Percentiles rank a stretch among this genome's conserved stretches.
phyloP scores from a whole-genome alignment of 2,113 vertebrate species.

The Crotalus viridis region DNA sequence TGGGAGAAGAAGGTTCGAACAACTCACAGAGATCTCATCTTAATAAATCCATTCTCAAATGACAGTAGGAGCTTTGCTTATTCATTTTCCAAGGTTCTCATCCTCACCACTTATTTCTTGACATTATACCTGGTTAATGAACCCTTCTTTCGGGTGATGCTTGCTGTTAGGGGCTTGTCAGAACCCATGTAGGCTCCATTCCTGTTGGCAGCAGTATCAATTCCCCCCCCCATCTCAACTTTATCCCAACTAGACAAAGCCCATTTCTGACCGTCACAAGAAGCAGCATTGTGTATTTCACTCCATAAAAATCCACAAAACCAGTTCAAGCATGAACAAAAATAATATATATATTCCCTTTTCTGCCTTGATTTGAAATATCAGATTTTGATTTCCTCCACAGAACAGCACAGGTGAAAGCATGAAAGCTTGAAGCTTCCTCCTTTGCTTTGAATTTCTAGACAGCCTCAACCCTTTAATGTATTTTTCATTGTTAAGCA shows the following conservation, averaged over 20 bases:
- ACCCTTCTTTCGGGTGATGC: not conserved
- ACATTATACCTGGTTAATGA: not conserved
- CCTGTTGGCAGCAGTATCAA: not conserved
- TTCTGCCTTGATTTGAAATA: constrained; percentile 2
- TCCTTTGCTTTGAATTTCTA: constrained; percentile 26
- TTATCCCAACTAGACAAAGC: not conserved
- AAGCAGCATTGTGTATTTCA: not conserved
- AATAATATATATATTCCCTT: not conserved
- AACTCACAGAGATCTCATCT: not conserved
- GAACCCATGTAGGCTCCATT: not conserved
- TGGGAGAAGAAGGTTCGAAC: not conserved
- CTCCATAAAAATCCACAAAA: constrained; percentile 19
- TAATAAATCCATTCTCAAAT: not conserved
- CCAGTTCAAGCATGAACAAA: not conserved
- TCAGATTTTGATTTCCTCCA: constrained; percentile 9
- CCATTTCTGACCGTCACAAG: not conserved
- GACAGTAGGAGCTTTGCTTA: not conserved
- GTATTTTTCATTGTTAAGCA: constrained; percentile 47
- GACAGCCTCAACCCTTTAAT: constrained; percentile 13
- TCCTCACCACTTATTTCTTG: not conserved
- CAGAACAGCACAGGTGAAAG: constrained; percentile 24
- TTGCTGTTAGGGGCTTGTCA: not conserved
- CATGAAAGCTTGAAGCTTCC: constrained; percentile 27
- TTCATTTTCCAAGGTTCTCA: not conserved
- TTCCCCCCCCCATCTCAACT: not conserved